A percentile compares a stretch with the other conserved stretches of the same genome.
phyloP scores from a whole-genome alignment of 2,888 invertebrate species.

The Conchocele bisecta region DNA sequence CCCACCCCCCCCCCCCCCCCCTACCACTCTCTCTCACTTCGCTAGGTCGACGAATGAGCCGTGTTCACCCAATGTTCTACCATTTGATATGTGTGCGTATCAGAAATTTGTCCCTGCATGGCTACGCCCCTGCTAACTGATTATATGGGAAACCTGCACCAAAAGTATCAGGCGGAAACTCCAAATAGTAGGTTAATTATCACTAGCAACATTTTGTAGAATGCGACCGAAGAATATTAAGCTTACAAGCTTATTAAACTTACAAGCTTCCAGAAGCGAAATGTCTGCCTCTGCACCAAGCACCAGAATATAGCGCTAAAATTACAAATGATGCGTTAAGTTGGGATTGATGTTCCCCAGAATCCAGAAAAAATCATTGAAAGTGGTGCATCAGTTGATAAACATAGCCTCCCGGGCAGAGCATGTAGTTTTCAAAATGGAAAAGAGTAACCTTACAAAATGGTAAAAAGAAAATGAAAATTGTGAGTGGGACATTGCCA shows the following conservation, averaged over 20 bases:
- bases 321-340: conserved; percentile 30
- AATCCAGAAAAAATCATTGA: conserved; percentile 46
- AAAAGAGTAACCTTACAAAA: conserved; percentile 20
- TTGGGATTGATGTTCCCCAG: conserved; percentile 25
- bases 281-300: conserved; percentile 43
- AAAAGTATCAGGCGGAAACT: conserved; percentile 43
- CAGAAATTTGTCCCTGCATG: too few relatives aligned
- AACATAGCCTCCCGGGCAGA: too few relatives aligned
- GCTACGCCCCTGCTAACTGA: conserved; percentile 45
- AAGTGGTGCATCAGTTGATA: neutral
- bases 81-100: too few relatives aligned
- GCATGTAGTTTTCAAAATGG: neutral
- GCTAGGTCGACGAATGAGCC: too few relatives aligned
- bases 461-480: conserved; percentile 24
- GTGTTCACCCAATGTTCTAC: too few relatives aligned
- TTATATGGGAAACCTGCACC: conserved; percentile 38
- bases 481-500: neutral
- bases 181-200: conserved; percentile 33
- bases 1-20: too few relatives aligned
- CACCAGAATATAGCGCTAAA: conserved; percentile 57
- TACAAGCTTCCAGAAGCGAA: conserved; percentile 14
- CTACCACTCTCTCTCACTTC: too few relatives aligned
- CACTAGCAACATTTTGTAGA: conserved; percentile 41
- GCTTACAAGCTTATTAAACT: conserved; percentile 23
- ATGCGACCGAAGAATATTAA: conserved; percentile 29